Evolutionary conservation across 2,113 vertebrate species (phyloP), one percentile per base, ranked within the genome.

Genomic region (Chamaea fasciata): DNA sequence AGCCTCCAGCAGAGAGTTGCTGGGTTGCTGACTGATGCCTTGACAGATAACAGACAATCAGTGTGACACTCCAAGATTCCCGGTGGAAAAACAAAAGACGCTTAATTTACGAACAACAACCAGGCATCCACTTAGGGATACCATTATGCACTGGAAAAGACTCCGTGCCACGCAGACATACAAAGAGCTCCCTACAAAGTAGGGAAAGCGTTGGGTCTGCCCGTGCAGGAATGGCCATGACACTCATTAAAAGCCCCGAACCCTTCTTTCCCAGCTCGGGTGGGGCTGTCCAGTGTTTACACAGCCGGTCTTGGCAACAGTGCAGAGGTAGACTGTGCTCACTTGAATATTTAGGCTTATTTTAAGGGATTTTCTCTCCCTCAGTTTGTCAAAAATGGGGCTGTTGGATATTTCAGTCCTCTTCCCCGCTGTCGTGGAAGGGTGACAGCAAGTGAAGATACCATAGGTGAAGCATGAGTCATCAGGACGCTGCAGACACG

Each of bases 11-110:
- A 92, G 93, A 74, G 96, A 96, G 83, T 52, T 89, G 89, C 90
- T 62, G 83, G 62, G 95, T 85, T 94, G 82, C 96, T 88, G 96
- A 71, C 90, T 91, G 89, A 96, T 95, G 94, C 89, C 78, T 96
- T 95, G 96, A 96, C 95, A 93, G 92, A 96, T 90, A 96, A 94
- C 87, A 84, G 82, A 92, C 95, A 92, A 87, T 90, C 68, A n/a
- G 75, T 68, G 37, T 8, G 0, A 93, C 82, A 89, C 80, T 93
- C 86, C 89, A 49, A 59, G 63, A 91, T 80, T 92, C 91, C 91
- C 2, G 21, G 52, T 68, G 59, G 78, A 96, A 96, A 97, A 97
- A 92, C 83, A 84, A 89, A 94, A 89, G 87, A 21, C 2, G 0
- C 56, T 93, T 94, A 95, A 92, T 92, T 84, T 74, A 47, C 2